Evolutionary conservation across 2,797 vertebrate genomes (phyloP).

Genomic region (Halcyon chelicuti): DNA sequence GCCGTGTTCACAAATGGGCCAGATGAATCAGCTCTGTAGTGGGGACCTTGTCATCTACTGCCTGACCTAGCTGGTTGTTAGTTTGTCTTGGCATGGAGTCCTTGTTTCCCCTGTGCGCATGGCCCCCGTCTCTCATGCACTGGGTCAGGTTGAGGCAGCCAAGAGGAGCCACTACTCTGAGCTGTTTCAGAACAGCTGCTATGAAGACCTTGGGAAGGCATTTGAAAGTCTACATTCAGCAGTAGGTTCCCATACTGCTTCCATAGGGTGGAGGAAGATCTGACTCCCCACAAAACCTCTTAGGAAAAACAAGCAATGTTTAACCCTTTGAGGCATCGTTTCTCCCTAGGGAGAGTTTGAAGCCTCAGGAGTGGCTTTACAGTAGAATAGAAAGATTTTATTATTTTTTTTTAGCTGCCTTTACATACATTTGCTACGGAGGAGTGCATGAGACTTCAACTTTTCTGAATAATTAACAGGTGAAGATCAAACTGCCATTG

Average conservation of each 20-base stretch:
- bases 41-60: background rate
- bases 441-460: background rate
- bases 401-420: background rate
- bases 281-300: background rate
- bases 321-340: background rate
- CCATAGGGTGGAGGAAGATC: background rate
- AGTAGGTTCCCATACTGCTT: background rate
- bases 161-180: background rate
- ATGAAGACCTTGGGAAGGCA: background rate
- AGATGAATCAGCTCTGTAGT: background rate
- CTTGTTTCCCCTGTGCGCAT: background rate
- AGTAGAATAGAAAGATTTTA: background rate
- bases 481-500: background rate
- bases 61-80: background rate
- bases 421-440: background rate
- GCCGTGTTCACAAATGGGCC: background rate
- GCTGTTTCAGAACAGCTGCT: background rate
- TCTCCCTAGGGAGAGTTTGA: background rate
- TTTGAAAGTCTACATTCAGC: background rate
- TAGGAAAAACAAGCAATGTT: background rate
- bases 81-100: background rate
- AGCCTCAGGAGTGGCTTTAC: background rate
- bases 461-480: background rate
- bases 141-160: background rate
- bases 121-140: fast-evolving